Percentiles rank a stretch among this genome's conserved stretches.
Evolutionary conservation across 2,888 invertebrate genomes (phyloP).

Genomic region (Drosophila mimetica): DNA sequence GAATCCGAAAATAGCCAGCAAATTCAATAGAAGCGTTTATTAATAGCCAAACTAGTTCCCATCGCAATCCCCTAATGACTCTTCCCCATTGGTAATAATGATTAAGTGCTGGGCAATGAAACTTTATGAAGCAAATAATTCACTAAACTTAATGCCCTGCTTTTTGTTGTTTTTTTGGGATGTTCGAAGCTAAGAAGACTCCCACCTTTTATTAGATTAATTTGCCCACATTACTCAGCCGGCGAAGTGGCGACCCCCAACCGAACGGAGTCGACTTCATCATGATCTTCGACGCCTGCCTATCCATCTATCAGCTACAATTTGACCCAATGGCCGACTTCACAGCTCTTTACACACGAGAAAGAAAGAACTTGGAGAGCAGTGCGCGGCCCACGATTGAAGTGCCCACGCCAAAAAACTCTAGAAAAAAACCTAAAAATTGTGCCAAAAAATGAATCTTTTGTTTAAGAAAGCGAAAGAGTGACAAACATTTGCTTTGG

Average conservation of each 20-base stretch:
- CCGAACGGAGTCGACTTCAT: conserved; percentile 35
- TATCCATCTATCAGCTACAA: conserved; percentile 71
- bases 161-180: conserved; percentile 2
- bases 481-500: conserved; percentile 60
- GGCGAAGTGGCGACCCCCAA: conserved; percentile 60
- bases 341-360: conserved; percentile 67
- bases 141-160: conserved; percentile 38
- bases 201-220: conserved; percentile 78
- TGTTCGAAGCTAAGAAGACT: conserved; percentile 41
- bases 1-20: conserved; percentile 20
- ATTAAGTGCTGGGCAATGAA: conserved; percentile 50
- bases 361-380: conserved; percentile 50
- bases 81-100: conserved; percentile 42
- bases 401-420: conserved; percentile 24
- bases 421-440: conserved; percentile 26
- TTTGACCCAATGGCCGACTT: conserved; percentile 79
- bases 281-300: conserved; percentile 63
- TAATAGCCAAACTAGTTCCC: conserved; percentile 46
- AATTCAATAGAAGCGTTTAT: conserved; percentile 41
- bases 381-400: conserved; percentile 62
- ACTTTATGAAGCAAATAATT: conserved; percentile 64
- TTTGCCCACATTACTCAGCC: conserved; percentile 71
- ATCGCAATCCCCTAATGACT: conserved; percentile 18
- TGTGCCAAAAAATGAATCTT: conserved; percentile 43
- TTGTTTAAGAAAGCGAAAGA: conserved; percentile 46